Percentiles rank a stretch among this genome's conserved stretches.
Evolutionary conservation across 2,113 vertebrate genomes (phyloP).

Genomic region (Anguilla rostrata): DNA sequence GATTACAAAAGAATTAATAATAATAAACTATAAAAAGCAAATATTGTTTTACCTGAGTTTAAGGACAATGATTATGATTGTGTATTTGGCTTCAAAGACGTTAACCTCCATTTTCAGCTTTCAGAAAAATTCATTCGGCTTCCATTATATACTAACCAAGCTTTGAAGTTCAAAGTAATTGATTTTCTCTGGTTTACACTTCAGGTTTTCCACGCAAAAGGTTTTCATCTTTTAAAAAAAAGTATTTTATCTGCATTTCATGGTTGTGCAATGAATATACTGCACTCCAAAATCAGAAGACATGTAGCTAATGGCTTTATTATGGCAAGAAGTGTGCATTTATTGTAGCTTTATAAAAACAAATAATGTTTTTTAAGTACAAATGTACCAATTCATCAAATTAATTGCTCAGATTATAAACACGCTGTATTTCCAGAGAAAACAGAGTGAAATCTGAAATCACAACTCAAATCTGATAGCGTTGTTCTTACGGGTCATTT

Average conservation of each 20-base stretch:
- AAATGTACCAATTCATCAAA: neutral
- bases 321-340: neutral
- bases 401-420: neutral
- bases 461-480: neutral
- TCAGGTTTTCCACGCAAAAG: neutral
- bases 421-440: neutral
- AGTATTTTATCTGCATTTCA: neutral
- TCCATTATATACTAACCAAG: neutral
- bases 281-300: neutral
- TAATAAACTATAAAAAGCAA: too few relatives aligned
- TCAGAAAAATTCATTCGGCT: neutral
- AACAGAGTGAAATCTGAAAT: neutral
- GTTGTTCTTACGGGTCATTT: too few relatives aligned
- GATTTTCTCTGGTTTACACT: neutral
- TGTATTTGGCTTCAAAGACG: neutral
- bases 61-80: too few relatives aligned
- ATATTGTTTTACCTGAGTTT: too few relatives aligned
- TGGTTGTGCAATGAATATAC: neutral
- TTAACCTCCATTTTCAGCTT: neutral
- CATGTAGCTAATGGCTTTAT: neutral
- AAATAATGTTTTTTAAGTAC: neutral
- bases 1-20: neutral
- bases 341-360: neutral
- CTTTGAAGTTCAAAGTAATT: slow-evolving; percentile 1
- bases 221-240: neutral